These are phyloP conservation scores for Upupa epops DNA, from an alignment of 2,113 vertebrate species.

Conservation along the genomic window DNA sequence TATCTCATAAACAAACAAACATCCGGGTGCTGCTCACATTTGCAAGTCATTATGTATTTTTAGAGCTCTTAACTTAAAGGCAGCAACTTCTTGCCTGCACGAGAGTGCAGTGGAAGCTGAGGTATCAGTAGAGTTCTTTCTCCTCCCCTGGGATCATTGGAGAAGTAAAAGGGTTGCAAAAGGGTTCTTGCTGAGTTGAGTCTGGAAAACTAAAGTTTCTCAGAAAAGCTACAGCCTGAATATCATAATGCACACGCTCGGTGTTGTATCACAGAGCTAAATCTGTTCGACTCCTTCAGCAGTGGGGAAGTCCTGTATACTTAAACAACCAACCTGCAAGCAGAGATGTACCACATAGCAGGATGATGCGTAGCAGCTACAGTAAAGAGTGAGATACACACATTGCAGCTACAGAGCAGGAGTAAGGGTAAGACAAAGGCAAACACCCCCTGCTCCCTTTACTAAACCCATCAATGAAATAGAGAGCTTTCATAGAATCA, in stretches of 20 bases:
- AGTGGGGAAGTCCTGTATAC: not conserved
- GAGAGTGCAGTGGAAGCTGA: not conserved
- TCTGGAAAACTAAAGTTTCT: not conserved
- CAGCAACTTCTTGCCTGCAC: not conserved
- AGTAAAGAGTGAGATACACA: not conserved
- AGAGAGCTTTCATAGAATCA: not conserved
- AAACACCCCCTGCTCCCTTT: not conserved
- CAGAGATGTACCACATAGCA: not conserved
- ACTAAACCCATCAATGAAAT: not conserved
- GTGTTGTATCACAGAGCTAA: not conserved
- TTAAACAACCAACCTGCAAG: not conserved
- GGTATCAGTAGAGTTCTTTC: not conserved
- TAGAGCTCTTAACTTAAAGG: not conserved
- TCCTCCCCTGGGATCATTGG: not conserved
- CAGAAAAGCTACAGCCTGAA: too few relatives aligned
- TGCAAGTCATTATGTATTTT: constrained; percentile 17
- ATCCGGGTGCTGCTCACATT: not conserved
- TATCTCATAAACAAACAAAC: constrained; percentile 22
- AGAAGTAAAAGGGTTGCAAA: not conserved
- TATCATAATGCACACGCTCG: too few relatives aligned
- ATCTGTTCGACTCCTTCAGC: not conserved
- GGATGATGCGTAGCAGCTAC: not conserved
- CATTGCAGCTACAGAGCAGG: not conserved
- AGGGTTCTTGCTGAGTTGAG: too few relatives aligned
- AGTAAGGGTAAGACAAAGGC: not conserved